Conservation (phyloP, 2,113 vertebrate species). For the Camelus bactrianus region DNA sequence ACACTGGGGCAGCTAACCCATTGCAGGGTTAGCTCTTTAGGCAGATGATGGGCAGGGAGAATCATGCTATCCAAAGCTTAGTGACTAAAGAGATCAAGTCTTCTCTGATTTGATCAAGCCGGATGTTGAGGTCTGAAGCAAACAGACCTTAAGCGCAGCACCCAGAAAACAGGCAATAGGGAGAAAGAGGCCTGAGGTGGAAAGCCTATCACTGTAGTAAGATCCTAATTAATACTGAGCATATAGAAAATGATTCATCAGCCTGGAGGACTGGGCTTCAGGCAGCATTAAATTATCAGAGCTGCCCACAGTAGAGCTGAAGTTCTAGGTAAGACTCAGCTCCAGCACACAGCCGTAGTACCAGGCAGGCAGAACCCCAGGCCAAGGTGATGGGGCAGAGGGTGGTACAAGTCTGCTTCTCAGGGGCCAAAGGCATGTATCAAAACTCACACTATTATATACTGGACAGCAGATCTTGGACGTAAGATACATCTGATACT, state of each 20-base stretch:
- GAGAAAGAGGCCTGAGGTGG: background rate
- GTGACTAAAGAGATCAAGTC: background rate
- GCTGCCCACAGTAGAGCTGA: background rate
- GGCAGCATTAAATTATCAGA: background rate
- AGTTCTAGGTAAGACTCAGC: background rate
- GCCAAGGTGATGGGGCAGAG: background rate
- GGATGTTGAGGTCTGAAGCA: background rate
- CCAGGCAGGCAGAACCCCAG: background rate
- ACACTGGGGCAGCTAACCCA: background rate
- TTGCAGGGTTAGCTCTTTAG: background rate
- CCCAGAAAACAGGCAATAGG: background rate
- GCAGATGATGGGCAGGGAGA: background rate
- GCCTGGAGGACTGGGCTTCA: accelerated
- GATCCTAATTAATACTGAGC: background rate
- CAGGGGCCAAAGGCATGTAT: background rate
- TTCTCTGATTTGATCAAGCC: background rate
- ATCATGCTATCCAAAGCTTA: background rate
- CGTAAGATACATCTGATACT: background rate
- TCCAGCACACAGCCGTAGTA: background rate
- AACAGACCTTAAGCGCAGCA: background rate
- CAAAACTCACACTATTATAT: background rate
- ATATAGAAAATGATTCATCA: background rate
- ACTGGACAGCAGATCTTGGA: background rate
- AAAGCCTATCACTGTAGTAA: background rate
- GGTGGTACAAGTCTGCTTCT: background rate